A percentile compares a stretch with the other conserved stretches of the same genome.
Conservation (phyloP, 2,888 invertebrate genomes). For the Pegoplata infirma region DNA sequence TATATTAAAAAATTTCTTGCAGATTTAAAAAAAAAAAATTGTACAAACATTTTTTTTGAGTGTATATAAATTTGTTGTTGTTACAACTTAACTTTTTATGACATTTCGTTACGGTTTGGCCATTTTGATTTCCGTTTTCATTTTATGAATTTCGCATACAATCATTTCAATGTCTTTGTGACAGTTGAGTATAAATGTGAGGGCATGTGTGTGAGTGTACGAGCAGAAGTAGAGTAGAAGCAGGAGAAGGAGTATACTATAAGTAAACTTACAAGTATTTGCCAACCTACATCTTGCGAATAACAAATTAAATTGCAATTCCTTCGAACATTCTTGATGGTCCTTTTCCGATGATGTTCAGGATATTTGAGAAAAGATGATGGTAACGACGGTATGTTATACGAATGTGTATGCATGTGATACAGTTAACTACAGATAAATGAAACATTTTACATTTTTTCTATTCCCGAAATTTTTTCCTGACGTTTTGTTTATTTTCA, state of each 20-base stretch:
- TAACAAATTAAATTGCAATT: conserved; percentile 61
- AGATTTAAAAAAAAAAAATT: too few relatives aligned
- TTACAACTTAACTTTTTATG: conserved; percentile 1
- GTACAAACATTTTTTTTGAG: too few relatives aligned
- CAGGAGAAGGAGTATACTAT: too few relatives aligned
- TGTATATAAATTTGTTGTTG: background rate
- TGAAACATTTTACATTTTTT: background rate
- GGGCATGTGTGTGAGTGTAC: conserved; percentile 1
- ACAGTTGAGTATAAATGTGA: too few relatives aligned
- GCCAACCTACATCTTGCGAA: conserved; percentile 42
- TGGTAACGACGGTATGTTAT: background rate
- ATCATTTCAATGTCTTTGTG: conserved; percentile 2
- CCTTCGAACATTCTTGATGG: conserved; percentile 44
- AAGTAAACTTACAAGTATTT: conserved; percentile 37
- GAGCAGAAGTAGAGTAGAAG: too few relatives aligned
- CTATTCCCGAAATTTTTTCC: background rate
- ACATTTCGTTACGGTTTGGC: conserved; percentile 33
- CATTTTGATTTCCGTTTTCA: conserved; percentile 35
- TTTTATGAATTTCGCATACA: background rate
- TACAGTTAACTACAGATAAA: background rate
- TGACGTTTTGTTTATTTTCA: too few relatives aligned
- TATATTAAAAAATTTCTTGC: too few relatives aligned
- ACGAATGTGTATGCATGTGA: background rate
- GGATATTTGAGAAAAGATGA: background rate
- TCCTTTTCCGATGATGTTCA: conserved; percentile 29